Evolutionary conservation across 92 coral and sea anemone species (phyloP), one percentile per base, ranked within the genome.

Genomic region (Meandrina meandrites): DNA sequence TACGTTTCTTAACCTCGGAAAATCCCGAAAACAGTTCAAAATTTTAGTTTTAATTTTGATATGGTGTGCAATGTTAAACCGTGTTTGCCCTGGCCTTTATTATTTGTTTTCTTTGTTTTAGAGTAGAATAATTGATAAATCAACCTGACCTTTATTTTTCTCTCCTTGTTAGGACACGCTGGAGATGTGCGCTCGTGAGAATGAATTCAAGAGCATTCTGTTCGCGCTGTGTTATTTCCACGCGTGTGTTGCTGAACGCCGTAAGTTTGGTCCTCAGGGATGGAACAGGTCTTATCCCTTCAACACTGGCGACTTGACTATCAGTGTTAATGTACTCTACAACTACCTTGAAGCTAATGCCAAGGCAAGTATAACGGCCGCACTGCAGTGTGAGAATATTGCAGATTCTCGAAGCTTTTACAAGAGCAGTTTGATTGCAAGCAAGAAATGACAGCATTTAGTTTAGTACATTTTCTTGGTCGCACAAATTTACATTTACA

Each of bases 151-250:
- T 81, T 72, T 75, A 16, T 21, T 62, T 80, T 91, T 27, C 30
- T 62, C 47, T 21, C n/a, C 31, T 76, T 81, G 74, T 19, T 84
- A 97, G 99, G 99, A 97, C 87, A 97, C 99, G 0, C 93, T 97
- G 24, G 99, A 97, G 84, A 97, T 97, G 99, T 97, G 99, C 78
- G 99, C 99, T n/a, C 98, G 99, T 81, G 99, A 97, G 88, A 97
- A 95, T 74, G 99, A 97, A 89, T 97, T 97, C 96, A 97, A 97
- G 92, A 97, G 99, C 89, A 97, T 97, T 79, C 78, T 97, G 89
- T 97, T 97, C 75, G 90, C 99, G 47, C 91, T 97, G 90, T 97
- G 99, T 84, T 97, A 97, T 83, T 97, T 97, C 97, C 99, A 97
- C 91, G 99, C 99, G 18, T 98, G 96, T 62, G 99, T 97, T 7